Percentiles rank a stretch among this genome's conserved stretches.
phyloP scores from a whole-genome alignment of 2,797 vertebrate genomes.

The Hoplostethus mediterraneus region DNA sequence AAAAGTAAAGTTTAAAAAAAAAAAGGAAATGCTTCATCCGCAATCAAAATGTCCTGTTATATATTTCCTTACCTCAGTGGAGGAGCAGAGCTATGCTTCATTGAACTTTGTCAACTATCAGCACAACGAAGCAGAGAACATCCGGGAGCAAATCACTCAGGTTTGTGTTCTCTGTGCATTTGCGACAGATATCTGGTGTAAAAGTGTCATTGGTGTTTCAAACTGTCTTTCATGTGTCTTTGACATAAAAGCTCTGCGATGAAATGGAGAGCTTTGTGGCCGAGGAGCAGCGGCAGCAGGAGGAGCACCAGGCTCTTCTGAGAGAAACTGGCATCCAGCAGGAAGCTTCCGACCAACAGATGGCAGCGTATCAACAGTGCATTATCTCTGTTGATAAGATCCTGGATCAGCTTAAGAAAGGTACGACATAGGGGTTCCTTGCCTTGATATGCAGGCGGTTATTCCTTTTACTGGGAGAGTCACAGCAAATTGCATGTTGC shows the following conservation, averaged over 20 bases:
- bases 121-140: slow-evolving; percentile 72
- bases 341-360: slow-evolving; percentile 36
- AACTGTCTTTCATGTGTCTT: background rate
- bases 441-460: too few relatives aligned
- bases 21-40: background rate
- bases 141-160: slow-evolving; percentile 72
- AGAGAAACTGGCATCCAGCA: slow-evolving; percentile 33
- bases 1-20: too few relatives aligned
- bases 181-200: background rate
- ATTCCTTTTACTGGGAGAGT: too few relatives aligned
- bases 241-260: slow-evolving; percentile 38
- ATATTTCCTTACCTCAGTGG: slow-evolving; percentile 38
- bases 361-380: slow-evolving; percentile 24
- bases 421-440: background rate
- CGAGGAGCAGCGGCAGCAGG: slow-evolving; percentile 23
- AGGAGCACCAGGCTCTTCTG: slow-evolving; percentile 30
- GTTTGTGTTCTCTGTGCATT: slow-evolving; percentile 49
- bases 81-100: slow-evolving; percentile 80
- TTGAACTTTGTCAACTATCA: slow-evolving; percentile 83
- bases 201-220: background rate
- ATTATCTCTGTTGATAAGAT: slow-evolving; percentile 39
- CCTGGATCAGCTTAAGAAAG: slow-evolving; percentile 74
- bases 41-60: background rate
- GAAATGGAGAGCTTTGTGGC: slow-evolving; percentile 48
- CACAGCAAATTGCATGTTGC: too few relatives aligned